Evolutionary conservation across 2,888 invertebrate genomes (phyloP).

Genomic region (Caenorhabditis wallacei): DNA sequence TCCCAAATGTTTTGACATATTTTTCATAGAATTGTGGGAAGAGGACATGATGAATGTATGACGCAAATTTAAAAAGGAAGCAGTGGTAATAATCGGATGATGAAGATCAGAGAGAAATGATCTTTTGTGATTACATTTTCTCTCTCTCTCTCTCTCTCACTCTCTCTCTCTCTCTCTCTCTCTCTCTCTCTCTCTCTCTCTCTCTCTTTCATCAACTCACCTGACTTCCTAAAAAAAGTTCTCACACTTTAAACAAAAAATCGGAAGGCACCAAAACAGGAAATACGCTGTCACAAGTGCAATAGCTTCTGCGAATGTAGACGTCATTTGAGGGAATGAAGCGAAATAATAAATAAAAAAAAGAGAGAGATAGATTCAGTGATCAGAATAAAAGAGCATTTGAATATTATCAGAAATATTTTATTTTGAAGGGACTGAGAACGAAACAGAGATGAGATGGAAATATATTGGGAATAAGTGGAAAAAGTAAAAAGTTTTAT

Average conservation of each 20-base stretch:
- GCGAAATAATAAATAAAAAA: constrained; percentile 32
- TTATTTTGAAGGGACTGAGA: not conserved
- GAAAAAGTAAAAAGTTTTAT: not conserved
- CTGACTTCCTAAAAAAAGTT: constrained; percentile 21
- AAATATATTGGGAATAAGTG: not conserved
- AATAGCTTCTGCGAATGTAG: constrained; percentile 12
- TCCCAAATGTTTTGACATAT: constrained; percentile 50
- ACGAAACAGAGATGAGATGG: not conserved
- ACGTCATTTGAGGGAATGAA: constrained; percentile 45
- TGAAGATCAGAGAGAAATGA: not conserved
- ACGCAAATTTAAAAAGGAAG: constrained; percentile 22
- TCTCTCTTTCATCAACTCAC: not conserved
- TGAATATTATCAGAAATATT: not conserved
- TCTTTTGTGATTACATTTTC: constrained; percentile 25
- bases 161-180: no score
- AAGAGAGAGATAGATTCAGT: constrained; percentile 15
- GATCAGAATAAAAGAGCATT: constrained; percentile 16
- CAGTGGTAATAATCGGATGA: constrained; percentile 13
- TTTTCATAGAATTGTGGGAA: constrained; percentile 41
- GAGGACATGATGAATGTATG: constrained; percentile 29
- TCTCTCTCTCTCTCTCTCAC: no score
- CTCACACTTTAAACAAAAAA: constrained; percentile 19
- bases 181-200: no score
- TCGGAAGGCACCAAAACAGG: constrained; percentile 39
- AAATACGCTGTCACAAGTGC: constrained; percentile 41